phyloP scores from a whole-genome alignment of 2,113 vertebrate genomes.

The Hemichromis elongatus region DNA sequence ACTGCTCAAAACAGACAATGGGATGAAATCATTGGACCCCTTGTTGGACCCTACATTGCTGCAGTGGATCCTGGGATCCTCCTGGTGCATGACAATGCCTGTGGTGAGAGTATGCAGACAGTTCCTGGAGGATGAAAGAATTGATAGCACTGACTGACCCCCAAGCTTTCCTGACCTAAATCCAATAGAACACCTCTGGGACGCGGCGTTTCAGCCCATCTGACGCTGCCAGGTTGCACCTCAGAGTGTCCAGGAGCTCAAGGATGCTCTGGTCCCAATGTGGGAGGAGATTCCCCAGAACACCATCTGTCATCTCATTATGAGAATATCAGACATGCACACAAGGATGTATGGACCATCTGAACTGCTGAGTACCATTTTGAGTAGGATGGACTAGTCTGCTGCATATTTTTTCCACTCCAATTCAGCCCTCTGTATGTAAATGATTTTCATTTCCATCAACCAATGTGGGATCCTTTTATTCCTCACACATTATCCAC shows the following conservation, averaged over 20 bases:
- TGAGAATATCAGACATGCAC: not conserved
- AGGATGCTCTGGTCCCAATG: not conserved
- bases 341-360: not conserved
- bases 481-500: not conserved
- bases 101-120: fast-evolving
- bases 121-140: not conserved
- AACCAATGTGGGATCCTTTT: not conserved
- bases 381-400: not conserved
- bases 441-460: not conserved
- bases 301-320: not conserved
- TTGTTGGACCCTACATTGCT: not conserved
- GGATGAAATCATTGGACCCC: not conserved
- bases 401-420: not conserved
- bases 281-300: not conserved
- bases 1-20: not conserved
- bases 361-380: not conserved
- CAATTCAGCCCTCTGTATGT: not conserved
- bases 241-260: not conserved
- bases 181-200: not conserved
- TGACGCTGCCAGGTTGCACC: not conserved
- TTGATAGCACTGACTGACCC: not conserved
- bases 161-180: not conserved
- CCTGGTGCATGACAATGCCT: not conserved
- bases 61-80: not conserved
- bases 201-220: not conserved